Base-by-base conservation (phyloP, 2,888 invertebrate species). In the Actias luna region DNA sequence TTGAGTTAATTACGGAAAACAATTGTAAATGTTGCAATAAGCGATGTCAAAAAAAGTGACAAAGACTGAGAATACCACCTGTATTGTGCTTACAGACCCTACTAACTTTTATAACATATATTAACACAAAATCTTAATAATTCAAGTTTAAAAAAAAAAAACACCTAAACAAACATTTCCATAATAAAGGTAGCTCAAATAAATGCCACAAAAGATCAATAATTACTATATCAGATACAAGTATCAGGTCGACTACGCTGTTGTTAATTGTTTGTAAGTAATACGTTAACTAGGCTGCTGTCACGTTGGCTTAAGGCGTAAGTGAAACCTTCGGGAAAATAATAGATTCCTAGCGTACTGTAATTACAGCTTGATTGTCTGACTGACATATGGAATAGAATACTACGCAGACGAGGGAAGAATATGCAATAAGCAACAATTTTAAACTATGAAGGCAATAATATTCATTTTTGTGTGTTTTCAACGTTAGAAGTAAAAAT, bases 251-350 rank as follows among this genome's bases (percentile, higher is more conserved):
- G 67, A 65, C 66, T 60, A 55, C 58, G 59, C 59, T 68, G 67
- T 59, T 39, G 59, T 63, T 63, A 90, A 90, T 89, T 85, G 88
- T 82, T 82, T 79, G 88, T 84, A 77, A 88, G 83, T 86, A 88
- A 89, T 81, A 78, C 77, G 85, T 76, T 88, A 90, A 90, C 78
- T 75, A 74, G 75, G 18, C 68, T 62, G 72, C 79, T 75, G 81
- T 83, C 87, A 76, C 66, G 66, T 63, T 68, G 64, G 63, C 71
- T 77, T 71, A 65, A 66, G 67, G 63, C 68, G 22, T 12, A 64
- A 65, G 66, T 69, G 70, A 70, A 69, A 68, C 60, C 69, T 62
- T 65, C 64, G 65, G 67, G 59, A 73, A 60, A 59, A 18, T 60
- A 57, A 63, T 60, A 63, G 59, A 36, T 52, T 55, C 39, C 63